Conservation (phyloP, 2,797 vertebrate genomes). For the Phylloscopus collybita region DNA sequence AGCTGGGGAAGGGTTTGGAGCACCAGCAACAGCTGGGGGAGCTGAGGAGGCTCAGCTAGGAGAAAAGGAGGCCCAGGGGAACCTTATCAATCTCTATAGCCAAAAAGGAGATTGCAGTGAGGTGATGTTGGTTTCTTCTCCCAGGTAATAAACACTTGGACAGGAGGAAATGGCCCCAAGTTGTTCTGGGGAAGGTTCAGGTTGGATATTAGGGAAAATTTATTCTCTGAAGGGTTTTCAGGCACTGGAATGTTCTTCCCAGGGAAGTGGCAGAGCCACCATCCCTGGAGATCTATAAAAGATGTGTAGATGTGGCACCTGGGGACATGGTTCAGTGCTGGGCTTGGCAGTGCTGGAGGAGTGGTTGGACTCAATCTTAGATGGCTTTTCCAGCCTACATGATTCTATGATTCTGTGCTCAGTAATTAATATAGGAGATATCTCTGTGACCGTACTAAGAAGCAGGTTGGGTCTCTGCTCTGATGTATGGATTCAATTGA, state of each 20-base stretch:
- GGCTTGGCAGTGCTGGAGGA: background rate
- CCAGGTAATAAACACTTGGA: background rate
- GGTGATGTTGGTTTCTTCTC: rapidly evolving
- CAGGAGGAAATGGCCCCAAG: background rate
- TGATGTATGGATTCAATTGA: background rate
- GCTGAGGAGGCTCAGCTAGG: background rate
- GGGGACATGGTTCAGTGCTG: background rate
- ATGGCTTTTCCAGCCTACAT: background rate
- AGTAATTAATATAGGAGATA: background rate
- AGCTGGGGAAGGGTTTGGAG: background rate
- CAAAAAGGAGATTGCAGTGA: background rate
- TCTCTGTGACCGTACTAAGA: background rate
- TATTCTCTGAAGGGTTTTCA: background rate
- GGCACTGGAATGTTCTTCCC: background rate
- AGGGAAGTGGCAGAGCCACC: background rate
- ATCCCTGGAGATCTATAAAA: background rate
- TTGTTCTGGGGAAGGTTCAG: background rate
- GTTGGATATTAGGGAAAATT: background rate
- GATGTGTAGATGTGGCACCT: no score
- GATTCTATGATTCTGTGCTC: background rate
- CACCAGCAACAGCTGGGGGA: background rate
- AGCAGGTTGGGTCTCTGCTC: background rate
- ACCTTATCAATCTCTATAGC: background rate
- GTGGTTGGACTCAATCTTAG: background rate
- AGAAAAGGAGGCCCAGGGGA: background rate